A percentile compares a stretch with the other conserved stretches of the same genome.
phyloP scores from a whole-genome alignment of 2,113 vertebrate species.

The Saguinus imperator region DNA sequence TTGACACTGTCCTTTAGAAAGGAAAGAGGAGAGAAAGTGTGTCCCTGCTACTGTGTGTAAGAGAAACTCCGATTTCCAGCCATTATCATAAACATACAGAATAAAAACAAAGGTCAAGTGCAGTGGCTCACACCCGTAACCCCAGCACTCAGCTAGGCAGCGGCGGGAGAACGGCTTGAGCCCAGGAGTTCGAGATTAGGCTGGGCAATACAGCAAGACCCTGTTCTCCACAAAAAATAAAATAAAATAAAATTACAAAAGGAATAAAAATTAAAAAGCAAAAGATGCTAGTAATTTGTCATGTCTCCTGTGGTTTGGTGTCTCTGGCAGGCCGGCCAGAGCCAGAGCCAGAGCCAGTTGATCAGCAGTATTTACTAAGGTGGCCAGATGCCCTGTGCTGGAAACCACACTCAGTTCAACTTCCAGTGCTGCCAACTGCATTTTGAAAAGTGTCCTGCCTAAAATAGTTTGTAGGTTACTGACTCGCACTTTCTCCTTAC shows the following conservation, averaged over 20 bases:
- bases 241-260: too few relatives aligned
- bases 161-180: too few relatives aligned
- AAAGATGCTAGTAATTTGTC: not conserved
- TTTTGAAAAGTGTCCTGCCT: conserved; percentile 15
- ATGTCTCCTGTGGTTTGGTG: not conserved
- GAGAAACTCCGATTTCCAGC: not conserved
- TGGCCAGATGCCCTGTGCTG: not conserved
- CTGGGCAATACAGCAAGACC: too few relatives aligned
- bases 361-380: not conserved
- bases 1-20: conserved; percentile 58
- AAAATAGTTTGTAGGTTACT: not conserved
- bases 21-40: conserved; percentile 6
- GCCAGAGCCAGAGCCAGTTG: not conserved
- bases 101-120: not conserved
- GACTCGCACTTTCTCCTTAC: not conserved
- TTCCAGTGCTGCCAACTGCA: not conserved
- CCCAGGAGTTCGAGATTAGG: too few relatives aligned
- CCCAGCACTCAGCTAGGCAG: too few relatives aligned
- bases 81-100: not conserved
- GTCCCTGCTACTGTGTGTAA: not conserved
- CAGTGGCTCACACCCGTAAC: too few relatives aligned
- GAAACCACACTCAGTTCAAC: not conserved
- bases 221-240: too few relatives aligned
- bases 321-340: not conserved
- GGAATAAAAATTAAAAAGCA: not conserved